phyloP scores from a whole-genome alignment of 2,797 vertebrate genomes.

The Premnoplex brunnescens region DNA sequence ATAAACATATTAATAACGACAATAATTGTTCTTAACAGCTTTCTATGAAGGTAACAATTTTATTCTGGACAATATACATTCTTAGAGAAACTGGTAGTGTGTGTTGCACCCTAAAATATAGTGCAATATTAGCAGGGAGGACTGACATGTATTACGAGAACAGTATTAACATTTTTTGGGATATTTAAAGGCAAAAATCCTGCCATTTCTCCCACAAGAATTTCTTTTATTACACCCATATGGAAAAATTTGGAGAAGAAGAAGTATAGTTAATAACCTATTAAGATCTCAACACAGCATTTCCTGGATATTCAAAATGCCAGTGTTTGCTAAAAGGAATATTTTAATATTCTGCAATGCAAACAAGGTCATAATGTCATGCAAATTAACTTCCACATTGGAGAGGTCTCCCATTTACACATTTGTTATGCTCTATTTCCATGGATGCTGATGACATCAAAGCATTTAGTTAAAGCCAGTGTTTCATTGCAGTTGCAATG shows the following conservation, averaged over 20 bases:
- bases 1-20: neutral
- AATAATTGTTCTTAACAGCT: neutral
- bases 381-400: conserved; percentile 59
- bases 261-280: conserved; percentile 4
- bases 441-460: conserved; percentile 51
- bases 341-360: conserved; percentile 62
- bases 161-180: neutral
- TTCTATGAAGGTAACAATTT: neutral
- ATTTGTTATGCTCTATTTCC: conserved; percentile 49
- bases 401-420: conserved; percentile 53
- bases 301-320: conserved; percentile 39
- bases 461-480: conserved; percentile 17
- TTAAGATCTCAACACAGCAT: conserved; percentile 1
- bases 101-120: neutral
- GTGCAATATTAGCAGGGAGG: neutral
- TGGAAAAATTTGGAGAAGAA: conserved; percentile 7
- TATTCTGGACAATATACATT: neutral
- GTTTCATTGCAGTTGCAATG: conserved; percentile 1
- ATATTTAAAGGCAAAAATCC: neutral
- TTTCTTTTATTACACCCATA: neutral
- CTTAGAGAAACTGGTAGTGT: neutral
- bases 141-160: too few relatives aligned
- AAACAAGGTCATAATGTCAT: conserved; percentile 66
- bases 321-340: conserved; percentile 25
- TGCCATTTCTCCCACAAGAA: neutral